phyloP scores from a whole-genome alignment of 2,113 vertebrate species.

The Dasyprocta punctata region DNA sequence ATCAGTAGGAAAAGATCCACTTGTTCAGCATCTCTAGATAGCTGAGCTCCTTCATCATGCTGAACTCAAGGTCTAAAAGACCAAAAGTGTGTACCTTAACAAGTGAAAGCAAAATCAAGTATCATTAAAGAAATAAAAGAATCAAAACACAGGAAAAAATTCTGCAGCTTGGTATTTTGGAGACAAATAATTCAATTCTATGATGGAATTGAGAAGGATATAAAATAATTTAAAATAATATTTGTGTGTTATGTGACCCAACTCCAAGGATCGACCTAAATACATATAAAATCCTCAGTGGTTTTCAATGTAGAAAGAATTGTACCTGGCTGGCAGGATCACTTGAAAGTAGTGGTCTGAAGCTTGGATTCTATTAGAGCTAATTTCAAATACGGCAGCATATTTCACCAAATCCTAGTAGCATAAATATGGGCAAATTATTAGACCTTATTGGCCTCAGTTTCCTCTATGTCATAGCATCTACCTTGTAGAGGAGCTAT shows the following conservation, averaged over 20 bases:
- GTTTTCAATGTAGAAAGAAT: background rate
- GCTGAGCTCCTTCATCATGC: background rate
- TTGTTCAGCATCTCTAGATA: background rate
- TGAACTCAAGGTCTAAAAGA: background rate
- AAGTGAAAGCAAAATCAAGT: background rate
- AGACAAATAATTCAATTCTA: background rate
- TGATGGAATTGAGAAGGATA: background rate
- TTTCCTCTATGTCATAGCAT: background rate
- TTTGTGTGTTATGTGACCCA: background rate
- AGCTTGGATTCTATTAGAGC: background rate
- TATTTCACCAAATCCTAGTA: background rate
- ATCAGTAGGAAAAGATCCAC: background rate
- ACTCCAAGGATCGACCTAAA: background rate
- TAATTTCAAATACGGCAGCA: background rate
- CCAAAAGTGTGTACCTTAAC: background rate
- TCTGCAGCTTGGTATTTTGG: background rate
- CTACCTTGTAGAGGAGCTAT: background rate
- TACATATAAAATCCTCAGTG: background rate
- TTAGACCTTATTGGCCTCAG: background rate
- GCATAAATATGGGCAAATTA: background rate
- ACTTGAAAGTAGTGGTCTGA: background rate
- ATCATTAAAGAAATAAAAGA: constrained; percentile 5
- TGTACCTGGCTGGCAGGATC: background rate
- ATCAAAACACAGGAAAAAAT: background rate
- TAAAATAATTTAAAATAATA: background rate